phyloP scores from a whole-genome alignment of 2,888 invertebrate genomes.

The Koerneria pararmatus region DNA sequence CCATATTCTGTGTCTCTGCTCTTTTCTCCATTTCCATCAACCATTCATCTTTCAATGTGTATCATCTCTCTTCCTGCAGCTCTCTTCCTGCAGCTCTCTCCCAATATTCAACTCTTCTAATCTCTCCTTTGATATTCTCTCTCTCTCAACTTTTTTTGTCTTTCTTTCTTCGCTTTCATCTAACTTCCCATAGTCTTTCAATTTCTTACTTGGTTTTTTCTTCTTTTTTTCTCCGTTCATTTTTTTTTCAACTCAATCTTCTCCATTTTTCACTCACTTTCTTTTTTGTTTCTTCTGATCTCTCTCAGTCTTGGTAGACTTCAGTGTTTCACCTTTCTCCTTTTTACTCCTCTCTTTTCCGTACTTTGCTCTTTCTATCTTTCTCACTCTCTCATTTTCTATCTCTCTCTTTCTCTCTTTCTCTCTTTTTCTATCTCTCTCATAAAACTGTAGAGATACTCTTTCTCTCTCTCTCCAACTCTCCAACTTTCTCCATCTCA shows the following conservation, averaged over 20 bases:
- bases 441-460: background rate
- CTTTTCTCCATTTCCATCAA: no score
- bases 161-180: background rate
- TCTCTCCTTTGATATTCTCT: no score
- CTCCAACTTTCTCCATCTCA: background rate
- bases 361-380: constrained; percentile 1
- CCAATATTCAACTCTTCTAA: no score
- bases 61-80: no score
- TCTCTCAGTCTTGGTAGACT: background rate
- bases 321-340: constrained; percentile 9
- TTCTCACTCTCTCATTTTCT: background rate
- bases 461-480: background rate
- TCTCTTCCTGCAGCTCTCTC: no score
- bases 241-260: background rate
- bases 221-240: background rate
- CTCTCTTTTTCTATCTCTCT: background rate
- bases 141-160: no score
- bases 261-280: background rate
- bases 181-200: background rate
- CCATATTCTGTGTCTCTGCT: no score
- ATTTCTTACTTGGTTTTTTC: no score
- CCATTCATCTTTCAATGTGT: no score
- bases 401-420: constrained; percentile 16
- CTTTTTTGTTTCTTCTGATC: constrained; percentile 3
- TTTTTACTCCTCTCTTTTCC: constrained; percentile 15